Base-by-base conservation (phyloP, 1,140 invertebrate genomes). In the Panagrolaimus sp. region DNA sequence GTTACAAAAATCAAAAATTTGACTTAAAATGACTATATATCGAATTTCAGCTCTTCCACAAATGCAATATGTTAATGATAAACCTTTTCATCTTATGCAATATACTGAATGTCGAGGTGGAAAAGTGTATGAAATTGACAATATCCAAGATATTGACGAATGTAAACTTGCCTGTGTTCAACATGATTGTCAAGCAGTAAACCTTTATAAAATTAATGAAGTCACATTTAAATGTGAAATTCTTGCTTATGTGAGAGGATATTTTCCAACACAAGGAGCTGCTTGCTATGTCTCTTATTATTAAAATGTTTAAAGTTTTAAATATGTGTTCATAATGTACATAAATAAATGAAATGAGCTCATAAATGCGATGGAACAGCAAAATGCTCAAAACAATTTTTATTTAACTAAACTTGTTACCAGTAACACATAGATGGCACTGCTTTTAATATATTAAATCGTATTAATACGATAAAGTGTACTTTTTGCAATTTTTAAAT, bases 221-320 rank as follows among this genome's bases (percentile, higher is more conserved):
- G 76, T 78, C 65, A 52, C 79, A 68, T 76, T 76, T 55, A 76
- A 76, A 69, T 76, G 75, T 32, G 75, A 76, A 65, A 76, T 76
- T 62, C 68, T 76, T 14, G 75, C 75, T 43, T 76, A 74, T 32
- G 75, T 76, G 38, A 10, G 76, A 47, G 76, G 68, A 15, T 76
- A 76, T 43, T 38, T 63, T 7, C 75, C 75, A 4, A 73, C 73
- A 24, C 75, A 76, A 71, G 75, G 75, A 32, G 75, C 75, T 21
- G 75, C 75, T 62, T 76, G 75, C 44, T 76, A 76, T 64, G 63
- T 76, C 7, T 70, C 76, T n/a, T 76, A 76, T 63, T 67, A 48
- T 62, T 74, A 45, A 73, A 5, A 38, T 38, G 32, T 38, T 4
- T 4, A 38, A 38, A 38, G 7, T 38, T 38, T 38, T 38, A 38